Evolutionary conservation across 2,888 invertebrate genomes (phyloP).

Genomic region (Agriopis marginaria): DNA sequence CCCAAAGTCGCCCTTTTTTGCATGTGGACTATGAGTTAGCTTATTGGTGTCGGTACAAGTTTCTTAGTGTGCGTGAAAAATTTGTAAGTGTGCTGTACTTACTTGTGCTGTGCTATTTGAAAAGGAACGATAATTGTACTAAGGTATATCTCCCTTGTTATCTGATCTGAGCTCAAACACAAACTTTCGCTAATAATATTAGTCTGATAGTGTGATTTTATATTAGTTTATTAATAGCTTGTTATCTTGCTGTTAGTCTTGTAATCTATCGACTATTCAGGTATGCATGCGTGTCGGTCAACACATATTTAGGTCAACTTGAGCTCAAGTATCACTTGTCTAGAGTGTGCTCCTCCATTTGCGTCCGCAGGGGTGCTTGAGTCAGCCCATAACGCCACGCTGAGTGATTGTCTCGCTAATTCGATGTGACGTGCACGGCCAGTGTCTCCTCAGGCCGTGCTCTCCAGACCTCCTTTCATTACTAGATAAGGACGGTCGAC

Average conservation of each 20-base stretch:
- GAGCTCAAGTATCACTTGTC: conserved; percentile 64
- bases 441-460: conserved; percentile 44
- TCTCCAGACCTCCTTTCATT: conserved; percentile 43
- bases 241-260: background rate
- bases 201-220: no score
- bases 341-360: conserved; percentile 72
- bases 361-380: conserved; percentile 63
- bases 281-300: conserved; percentile 42
- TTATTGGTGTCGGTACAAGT: no score
- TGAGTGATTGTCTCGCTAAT: conserved; percentile 81
- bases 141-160: no score
- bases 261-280: conserved; percentile 3
- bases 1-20: no score
- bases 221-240: background rate
- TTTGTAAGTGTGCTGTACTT: no score
- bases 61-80: no score
- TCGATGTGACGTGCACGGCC: conserved; percentile 63
- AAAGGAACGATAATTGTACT: no score
- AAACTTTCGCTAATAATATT: no score
- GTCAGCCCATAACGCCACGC: conserved; percentile 62
- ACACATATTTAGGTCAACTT: conserved; percentile 61
- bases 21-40: no score
- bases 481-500: conserved; percentile 48
- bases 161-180: no score
- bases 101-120: no score